Base-by-base conservation (phyloP, 2,797 vertebrate species). In the Cirrhinus molitorella region DNA sequence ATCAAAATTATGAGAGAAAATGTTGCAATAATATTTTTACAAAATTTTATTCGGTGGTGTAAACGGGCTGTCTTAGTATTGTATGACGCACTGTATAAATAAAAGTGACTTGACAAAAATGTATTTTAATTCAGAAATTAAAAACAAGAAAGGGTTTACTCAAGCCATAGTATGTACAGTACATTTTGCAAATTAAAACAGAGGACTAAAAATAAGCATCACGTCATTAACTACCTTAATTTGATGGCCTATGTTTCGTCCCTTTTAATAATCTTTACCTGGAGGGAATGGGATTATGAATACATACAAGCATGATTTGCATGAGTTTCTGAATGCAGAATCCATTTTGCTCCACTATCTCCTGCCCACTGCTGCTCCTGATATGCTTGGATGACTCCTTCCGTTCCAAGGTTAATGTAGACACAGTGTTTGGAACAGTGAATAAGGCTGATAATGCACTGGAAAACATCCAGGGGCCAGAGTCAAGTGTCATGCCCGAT, bases 371-470 rank as follows among this genome's bases (percentile, higher is more conserved):
- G 47, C 59, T 80, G 83, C 40, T 67, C 34, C 68, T 76, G 78
- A 79, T 84, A 57, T 71, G 83, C 43, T 70, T 70, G 72, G 40
- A 61, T 73, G 43, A 45, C 85, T 70, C 86, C 25, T 71, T 45
- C 74, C 45, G 19, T 79, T 81, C 85, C 92, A 94, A 93, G 93
- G 94, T 94, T 93, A 94, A 93, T 94, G 88, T 92, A 93, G 91
- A 91, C 88, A 87, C 87, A 85, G 23, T 83, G 75, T 82, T 80
- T 83, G 67, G 75, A 79, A 40, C 53, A 65, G 80, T 73, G 80
- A 92, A 92, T 94, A 93, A 93, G 90, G 89, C 91, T 91, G 89
- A 92, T 90, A 91, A 92, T 91, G 89, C 88, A 87, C 85, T 88
- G 88, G 83, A 90, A 91, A 91, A 87, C 80, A 77, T 89, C 89